Conservation (phyloP, 1,140 invertebrate genomes). For the Anoplophora glabripennis region DNA sequence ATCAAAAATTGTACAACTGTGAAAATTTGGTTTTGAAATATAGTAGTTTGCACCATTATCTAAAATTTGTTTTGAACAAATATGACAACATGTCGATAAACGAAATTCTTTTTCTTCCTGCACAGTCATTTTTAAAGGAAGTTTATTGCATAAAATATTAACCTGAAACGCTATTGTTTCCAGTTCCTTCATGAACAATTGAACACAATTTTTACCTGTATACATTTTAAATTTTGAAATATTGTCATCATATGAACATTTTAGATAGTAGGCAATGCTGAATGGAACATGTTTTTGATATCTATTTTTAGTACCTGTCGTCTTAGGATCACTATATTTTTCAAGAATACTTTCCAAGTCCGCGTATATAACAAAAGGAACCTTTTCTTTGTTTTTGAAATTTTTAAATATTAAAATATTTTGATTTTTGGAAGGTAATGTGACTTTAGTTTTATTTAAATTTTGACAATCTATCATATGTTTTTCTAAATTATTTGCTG, state of each 20-base stretch:
- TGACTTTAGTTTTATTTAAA: slow-evolving; percentile 18
- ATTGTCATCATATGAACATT: slow-evolving; percentile 25
- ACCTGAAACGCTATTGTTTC: slow-evolving; percentile 23
- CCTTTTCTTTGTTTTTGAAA: slow-evolving; percentile 23
- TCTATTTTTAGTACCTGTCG: background rate
- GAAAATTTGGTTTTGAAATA: no score
- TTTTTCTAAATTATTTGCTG: slow-evolving; percentile 10
- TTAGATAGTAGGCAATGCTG: slow-evolving; percentile 22
- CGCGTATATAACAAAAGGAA: slow-evolving; percentile 42
- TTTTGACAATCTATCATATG: slow-evolving; percentile 22
- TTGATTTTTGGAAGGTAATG: slow-evolving; percentile 11
- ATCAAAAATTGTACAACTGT: no score
- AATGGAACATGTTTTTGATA: slow-evolving; percentile 41
- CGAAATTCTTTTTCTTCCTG: background rate
- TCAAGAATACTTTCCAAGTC: slow-evolving; percentile 40
- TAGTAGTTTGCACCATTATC: no score
- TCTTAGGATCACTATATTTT: slow-evolving; percentile 2
- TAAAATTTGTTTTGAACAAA: slow-evolving; percentile 30
- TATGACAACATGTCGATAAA: slow-evolving; percentile 30
- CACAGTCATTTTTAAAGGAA: slow-evolving; percentile 16
- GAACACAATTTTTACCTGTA: slow-evolving; percentile 17
- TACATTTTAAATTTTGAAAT: slow-evolving; percentile 36
- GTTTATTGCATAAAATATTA: slow-evolving; percentile 24
- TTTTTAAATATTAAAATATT: no score
- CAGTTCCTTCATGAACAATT: slow-evolving; percentile 23